These are phyloP conservation scores for Brachypalpus laphriformis DNA, from an alignment of 2,888 invertebrate genomes.

Conservation along the genomic window DNA sequence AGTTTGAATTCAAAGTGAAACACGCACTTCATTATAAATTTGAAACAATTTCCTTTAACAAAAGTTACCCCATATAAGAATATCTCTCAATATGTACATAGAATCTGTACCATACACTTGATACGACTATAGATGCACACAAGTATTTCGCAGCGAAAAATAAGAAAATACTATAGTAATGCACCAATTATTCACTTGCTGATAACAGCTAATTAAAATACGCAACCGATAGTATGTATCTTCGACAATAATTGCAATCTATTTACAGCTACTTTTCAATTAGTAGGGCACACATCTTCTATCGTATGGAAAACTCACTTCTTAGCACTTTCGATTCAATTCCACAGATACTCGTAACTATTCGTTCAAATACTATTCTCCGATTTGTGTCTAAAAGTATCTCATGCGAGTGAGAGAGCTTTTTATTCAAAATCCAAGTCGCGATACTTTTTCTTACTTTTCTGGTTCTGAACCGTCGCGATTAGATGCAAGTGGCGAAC, in stretches of 20 bases:
- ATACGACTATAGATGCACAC: too few relatives aligned
- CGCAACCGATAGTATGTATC: slow-evolving; percentile 28
- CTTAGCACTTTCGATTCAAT: slow-evolving; percentile 51
- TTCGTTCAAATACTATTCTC: slow-evolving; percentile 23
- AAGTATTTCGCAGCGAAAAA: too few relatives aligned
- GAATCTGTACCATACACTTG: too few relatives aligned
- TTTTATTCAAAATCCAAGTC: slow-evolving; percentile 20
- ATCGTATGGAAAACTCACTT: slow-evolving; percentile 51
- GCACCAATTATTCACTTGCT: slow-evolving; percentile 30
- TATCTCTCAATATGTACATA: too few relatives aligned
- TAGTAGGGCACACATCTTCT: slow-evolving; percentile 3
- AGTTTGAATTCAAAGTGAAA: too few relatives aligned
- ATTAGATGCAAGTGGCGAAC: slow-evolving; percentile 65
- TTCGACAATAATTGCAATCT: slow-evolving; percentile 1
- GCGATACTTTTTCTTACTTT: slow-evolving; percentile 23
- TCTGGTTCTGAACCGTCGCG: slow-evolving; percentile 52
- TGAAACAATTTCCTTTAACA: too few relatives aligned
- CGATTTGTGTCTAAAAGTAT: slow-evolving; percentile 25
- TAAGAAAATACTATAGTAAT: background rate
- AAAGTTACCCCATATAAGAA: too few relatives aligned
- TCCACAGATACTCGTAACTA: slow-evolving; percentile 34
- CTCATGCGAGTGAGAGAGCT: slow-evolving; percentile 60
- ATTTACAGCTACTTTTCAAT: slow-evolving; percentile 1
- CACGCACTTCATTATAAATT: too few relatives aligned
- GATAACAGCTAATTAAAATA: slow-evolving; percentile 21